Percentiles rank a stretch among this genome's conserved stretches.
phyloP scores from a whole-genome alignment of 2,888 invertebrate genomes.

The Dynastes tityus region DNA sequence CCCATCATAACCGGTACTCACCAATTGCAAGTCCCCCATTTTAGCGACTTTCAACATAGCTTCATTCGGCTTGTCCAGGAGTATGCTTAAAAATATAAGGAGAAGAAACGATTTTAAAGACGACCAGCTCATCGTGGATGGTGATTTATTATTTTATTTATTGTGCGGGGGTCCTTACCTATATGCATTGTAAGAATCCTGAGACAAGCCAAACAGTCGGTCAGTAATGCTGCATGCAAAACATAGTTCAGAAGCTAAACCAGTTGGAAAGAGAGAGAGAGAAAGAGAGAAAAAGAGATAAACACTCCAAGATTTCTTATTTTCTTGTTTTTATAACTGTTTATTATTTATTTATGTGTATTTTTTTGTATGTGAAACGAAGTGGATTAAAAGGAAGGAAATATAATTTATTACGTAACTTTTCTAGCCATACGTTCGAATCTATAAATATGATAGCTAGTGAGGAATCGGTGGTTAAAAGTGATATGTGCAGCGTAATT shows the following conservation, averaged over 20 bases:
- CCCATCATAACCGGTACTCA: slow-evolving; percentile 67
- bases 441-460: neutral
- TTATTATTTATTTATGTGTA: neutral
- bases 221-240: slow-evolving; percentile 88
- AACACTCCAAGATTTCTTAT: neutral
- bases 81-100: slow-evolving; percentile 75
- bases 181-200: slow-evolving; percentile 81
- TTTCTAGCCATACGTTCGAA: slow-evolving; percentile 14
- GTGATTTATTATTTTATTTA: slow-evolving; percentile 11
- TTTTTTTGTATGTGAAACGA: neutral
- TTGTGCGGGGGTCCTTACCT: slow-evolving; percentile 71
- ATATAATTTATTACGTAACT: neutral
- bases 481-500: slow-evolving; percentile 24
- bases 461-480: neutral
- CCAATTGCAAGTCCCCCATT: slow-evolving; percentile 85
- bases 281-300: slow-evolving; percentile 4
- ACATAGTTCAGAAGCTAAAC: slow-evolving; percentile 51
- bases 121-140: slow-evolving; percentile 27
- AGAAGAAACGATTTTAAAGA: slow-evolving; percentile 52
- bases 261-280: slow-evolving; percentile 33
- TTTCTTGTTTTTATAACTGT: neutral
- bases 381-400: slow-evolving; percentile 12
- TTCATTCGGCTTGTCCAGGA: slow-evolving; percentile 88
- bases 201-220: slow-evolving; percentile 86
- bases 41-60: slow-evolving; percentile 88